A percentile compares a stretch with the other conserved stretches of the same genome.
Evolutionary conservation across 2,113 vertebrate genomes (phyloP).

Genomic region (Triplophysa tibetana): DNA sequence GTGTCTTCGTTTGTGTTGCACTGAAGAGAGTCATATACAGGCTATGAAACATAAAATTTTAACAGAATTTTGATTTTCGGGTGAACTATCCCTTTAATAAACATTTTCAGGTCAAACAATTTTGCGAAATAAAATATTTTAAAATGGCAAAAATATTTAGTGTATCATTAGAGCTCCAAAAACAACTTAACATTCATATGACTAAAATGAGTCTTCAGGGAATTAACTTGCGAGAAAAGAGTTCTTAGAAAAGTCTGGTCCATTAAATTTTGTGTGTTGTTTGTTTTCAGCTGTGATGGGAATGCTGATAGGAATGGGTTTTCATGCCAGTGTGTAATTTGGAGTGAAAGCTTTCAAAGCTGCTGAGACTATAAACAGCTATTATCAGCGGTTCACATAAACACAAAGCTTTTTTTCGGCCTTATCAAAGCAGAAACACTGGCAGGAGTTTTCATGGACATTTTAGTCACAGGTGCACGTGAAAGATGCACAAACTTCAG

Average conservation of each 20-base stretch:
- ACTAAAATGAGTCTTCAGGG: background rate
- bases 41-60: too few relatives aligned
- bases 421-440: constrained; percentile 16
- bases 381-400: constrained; percentile 24
- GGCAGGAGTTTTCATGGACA: background rate
- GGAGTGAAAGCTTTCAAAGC: constrained; percentile 28
- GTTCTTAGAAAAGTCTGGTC: background rate
- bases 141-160: too few relatives aligned
- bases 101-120: too few relatives aligned
- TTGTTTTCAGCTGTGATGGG: constrained; percentile 34
- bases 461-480: background rate
- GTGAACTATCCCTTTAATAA: too few relatives aligned
- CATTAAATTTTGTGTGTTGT: constrained; percentile 6
- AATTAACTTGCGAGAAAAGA: background rate
- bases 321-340: constrained; percentile 47
- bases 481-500: background rate
- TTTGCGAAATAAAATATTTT: too few relatives aligned
- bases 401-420: constrained; percentile 14
- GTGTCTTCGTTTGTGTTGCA: too few relatives aligned
- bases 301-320: constrained; percentile 17
- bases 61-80: too few relatives aligned
- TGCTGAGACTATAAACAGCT: constrained; percentile 41
- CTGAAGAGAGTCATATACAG: too few relatives aligned
- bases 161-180: too few relatives aligned
- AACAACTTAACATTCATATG: too few relatives aligned